Base-by-base conservation (phyloP, 2,888 invertebrate species). In the Ormyrus thymus region DNA sequence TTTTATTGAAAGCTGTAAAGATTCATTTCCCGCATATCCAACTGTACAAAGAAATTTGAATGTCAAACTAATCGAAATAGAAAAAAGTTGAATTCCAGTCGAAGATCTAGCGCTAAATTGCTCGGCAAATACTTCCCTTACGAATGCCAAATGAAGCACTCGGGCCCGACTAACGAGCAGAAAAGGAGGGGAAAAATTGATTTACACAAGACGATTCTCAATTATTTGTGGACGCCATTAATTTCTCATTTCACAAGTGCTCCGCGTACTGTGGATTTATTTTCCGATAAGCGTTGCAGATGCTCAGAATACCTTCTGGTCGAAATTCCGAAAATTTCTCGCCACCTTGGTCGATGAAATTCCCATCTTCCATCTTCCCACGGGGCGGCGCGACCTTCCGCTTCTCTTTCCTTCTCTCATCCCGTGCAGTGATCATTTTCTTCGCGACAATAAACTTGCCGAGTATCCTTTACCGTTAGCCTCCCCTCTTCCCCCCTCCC, bases 321-420 rank as follows among this genome's bases (percentile, higher is more conserved):
- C 70, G 79, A 75, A 75, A 79, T 79, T 79, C 79, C 79, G 79
- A 79, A 79, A 79, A 79, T 79, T 78, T 69, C 75, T 70, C 79
- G 65, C 75, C 79, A 59, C 70, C 70, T 70, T 65, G 59, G 56
- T 70, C 64, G 74, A 75, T 75, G 79, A 79, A 79, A 79, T 79
- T 75, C 79, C 75, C 79, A 70, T 78, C 68, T 78, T 78, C 78
- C 66, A 72, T 59, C 72, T 58, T 76, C 66, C 15, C 62, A 70
- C 59, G 51, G 51, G 68, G 51, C 64, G 51, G 51, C 71, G 51
- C 64, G 50, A 51, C 46, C 68, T 68, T 62, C 48, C n/a, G 61
- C 50, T 29, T 13, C 72, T 55, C 72, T 61, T 62, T 74, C 77
- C 55, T 66, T 75, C 50, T 29, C 29, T 51, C 65, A 7, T 66